Evolutionary conservation across 2,113 vertebrate species (phyloP), one percentile per base, ranked within the genome.

Genomic region (Elephantulus edwardii): DNA sequence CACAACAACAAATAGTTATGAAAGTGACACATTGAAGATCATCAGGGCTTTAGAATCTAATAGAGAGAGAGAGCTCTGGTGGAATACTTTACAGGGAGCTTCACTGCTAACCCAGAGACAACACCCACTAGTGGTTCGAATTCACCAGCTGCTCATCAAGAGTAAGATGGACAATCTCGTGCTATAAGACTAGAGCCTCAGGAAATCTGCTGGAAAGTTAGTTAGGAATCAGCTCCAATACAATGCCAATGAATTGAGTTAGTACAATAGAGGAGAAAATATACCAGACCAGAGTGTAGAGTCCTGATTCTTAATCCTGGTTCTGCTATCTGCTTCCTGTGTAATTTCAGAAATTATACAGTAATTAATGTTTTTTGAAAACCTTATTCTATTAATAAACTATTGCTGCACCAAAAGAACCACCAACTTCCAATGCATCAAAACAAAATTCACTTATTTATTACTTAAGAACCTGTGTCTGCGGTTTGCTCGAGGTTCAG

Each of bases 331-430:
- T 52, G 86, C 8, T 85, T 68, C 48, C 5, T 80, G 12, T 72
- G 30, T 40, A 76, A 74, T 74, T 46, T 46, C 6, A 30, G 42
- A 33, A 74, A 64, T 4, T 77, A 30, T n/a, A n/a, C n/a, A n/a
- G n/a, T 91, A 4, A 88, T 71, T 83, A 50, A 50, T 50, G 14
- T 50, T 50, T 87, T n/a, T n/a, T n/a, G 50, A 89, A 70, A 68
- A 4, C 71, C n/a, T 92, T 4, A 91, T 74, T 81, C 19, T 58
- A 33, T 58, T 72, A 83, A 3, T 89, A 87, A 86, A 2, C 35
- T 77, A 40, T 24, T 66, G 22, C 28, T 48, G 2, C 87, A 26
- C 74, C n/a, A 88, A 35, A 78, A 91, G 8, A 85, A 78, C 12
- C 52, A 60, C 13, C 50, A 5, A 64, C 30, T 58, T 68, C 10